Percentiles rank a stretch among this genome's conserved stretches.
Evolutionary conservation across 2,113 vertebrate genomes (phyloP).

Genomic region (Aphyosemion australe): DNA sequence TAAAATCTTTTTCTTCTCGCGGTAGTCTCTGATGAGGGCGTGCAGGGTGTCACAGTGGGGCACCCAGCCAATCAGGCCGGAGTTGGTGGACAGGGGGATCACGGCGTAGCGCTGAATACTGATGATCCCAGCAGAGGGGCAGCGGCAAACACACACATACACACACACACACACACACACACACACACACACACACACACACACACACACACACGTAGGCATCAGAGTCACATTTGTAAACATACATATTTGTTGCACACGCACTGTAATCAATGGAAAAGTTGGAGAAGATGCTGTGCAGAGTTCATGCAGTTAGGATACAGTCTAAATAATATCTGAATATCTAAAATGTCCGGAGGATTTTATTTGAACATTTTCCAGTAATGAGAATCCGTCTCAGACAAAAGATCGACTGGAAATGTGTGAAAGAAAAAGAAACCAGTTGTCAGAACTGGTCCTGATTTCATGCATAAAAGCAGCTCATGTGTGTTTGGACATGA

Average conservation of each 20-base stretch:
- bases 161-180: not conserved
- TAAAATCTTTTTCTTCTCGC: slow-evolving; percentile 98
- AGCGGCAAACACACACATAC: slow-evolving; percentile 3
- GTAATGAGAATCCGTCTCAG: not conserved
- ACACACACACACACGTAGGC: not conserved
- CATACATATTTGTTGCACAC: not conserved
- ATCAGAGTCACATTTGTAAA: not conserved
- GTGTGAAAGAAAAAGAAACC: too few species aligned
- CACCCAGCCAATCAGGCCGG: slow-evolving; percentile 97
- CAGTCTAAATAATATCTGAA: not conserved
- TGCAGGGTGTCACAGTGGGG: slow-evolving; percentile 98
- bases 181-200: too few species aligned
- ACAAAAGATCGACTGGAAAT: not conserved
- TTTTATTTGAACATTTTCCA: not conserved
- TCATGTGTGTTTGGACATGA: not conserved
- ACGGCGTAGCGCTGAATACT: slow-evolving; percentile 98
- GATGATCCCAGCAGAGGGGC: slow-evolving; percentile 2
- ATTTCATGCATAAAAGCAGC: not conserved
- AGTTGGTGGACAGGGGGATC: slow-evolving; percentile 97
- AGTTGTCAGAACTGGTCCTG: too few species aligned
- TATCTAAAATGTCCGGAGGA: too few species aligned
- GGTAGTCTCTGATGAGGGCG: slow-evolving; percentile 95
- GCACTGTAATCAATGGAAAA: not conserved
- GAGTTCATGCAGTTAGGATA: not conserved
- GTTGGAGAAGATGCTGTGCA: not conserved